Percentiles rank a stretch among this genome's conserved stretches.
These are phyloP conservation scores for Vesta saturnalis DNA, from an alignment of 2,888 invertebrate genomes.

Conservation along the genomic window DNA sequence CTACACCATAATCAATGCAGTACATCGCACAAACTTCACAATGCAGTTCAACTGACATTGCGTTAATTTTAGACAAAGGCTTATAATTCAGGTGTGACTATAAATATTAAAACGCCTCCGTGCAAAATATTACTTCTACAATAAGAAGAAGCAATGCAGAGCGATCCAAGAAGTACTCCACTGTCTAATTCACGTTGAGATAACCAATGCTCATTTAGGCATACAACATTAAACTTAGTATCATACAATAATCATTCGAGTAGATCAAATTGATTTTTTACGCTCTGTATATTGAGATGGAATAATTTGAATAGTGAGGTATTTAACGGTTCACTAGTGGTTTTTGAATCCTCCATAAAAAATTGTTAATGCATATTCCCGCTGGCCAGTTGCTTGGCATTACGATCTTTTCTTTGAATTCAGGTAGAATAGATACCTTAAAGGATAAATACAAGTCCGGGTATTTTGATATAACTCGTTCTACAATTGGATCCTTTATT, in stretches of 20 bases:
- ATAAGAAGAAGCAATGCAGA: neutral
- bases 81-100: neutral
- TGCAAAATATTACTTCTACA: neutral
- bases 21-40: neutral
- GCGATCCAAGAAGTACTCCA: neutral
- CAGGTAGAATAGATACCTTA: neutral
- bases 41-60: neutral
- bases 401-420: neutral
- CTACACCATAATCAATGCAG: neutral
- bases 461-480: neutral
- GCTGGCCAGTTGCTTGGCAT: neutral
- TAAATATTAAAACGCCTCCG: neutral
- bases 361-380: neutral
- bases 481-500: neutral
- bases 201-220: neutral
- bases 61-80: neutral
- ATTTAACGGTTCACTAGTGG: neutral
- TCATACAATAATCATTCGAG: neutral
- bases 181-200: neutral
- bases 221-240: neutral
- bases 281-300: neutral
- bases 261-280: neutral
- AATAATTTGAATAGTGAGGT: neutral
- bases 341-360: neutral
- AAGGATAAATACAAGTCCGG: neutral